phyloP scores from a whole-genome alignment of 2,113 vertebrate species.

The Nycticorax nycticorax region DNA sequence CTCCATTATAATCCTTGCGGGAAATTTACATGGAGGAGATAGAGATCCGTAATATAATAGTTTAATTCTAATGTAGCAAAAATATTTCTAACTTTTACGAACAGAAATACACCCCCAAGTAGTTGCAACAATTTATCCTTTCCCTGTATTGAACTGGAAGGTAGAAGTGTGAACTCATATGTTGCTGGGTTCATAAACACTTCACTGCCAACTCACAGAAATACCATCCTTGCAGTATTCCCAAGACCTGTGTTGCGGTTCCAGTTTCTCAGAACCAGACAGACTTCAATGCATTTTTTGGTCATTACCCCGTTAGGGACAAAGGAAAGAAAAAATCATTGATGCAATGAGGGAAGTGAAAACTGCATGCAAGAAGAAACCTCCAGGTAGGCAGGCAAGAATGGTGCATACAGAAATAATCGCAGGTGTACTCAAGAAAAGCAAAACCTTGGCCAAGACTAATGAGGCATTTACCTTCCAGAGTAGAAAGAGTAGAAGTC shows the following conservation, averaged over 20 bases:
- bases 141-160: background rate
- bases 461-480: background rate
- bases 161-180: background rate
- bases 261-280: background rate
- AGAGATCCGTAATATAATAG: background rate
- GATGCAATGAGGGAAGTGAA: background rate
- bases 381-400: background rate
- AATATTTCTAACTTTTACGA: background rate
- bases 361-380: background rate
- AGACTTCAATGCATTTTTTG: background rate
- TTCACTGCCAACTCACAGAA: background rate
- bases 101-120: background rate
- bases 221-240: background rate
- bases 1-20: background rate
- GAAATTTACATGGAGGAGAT: background rate
- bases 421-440: background rate
- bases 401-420: background rate
- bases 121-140: background rate
- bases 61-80: background rate
- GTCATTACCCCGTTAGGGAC: background rate
- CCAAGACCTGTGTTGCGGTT: background rate
- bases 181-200: background rate
- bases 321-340: background rate
- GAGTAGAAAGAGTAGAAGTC: background rate
- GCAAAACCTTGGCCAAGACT: background rate